Base-by-base conservation (phyloP, 2,888 invertebrate genomes). In the Schrankia costaestrigalis region DNA sequence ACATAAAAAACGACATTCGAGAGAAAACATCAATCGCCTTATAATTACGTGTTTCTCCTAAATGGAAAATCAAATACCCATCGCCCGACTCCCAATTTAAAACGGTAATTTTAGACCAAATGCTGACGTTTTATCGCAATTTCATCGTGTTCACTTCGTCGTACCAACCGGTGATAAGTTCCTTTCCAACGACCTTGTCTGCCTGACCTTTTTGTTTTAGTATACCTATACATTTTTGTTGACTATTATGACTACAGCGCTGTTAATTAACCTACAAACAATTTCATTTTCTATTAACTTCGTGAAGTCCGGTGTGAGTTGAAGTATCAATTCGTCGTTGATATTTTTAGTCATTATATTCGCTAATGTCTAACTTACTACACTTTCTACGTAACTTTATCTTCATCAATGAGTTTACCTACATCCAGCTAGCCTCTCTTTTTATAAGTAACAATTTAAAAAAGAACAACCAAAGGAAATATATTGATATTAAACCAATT, bases 131-230 rank as follows among this genome's bases (percentile, higher is more conserved):
- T 71, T 74, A 80, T 79, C 72, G 76, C 69, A 63, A 68, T 73
- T 69, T 67, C 68, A 73, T 69, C 74, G 72, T 71, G 66, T 69
- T 66, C 63, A 56, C 49, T 55, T 57, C 69, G n/a, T n/a, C n/a
- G 84, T 84, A 78, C 83, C 84, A 82, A 62, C 55, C 77, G 63
- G 78, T 63, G 81, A 74, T 73, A 69, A 68, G 73, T 75, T 70
- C 78, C 75, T 70, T 73, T 74, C 76, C 49, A 65, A 61, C 77
- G 81, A 75, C 85, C 85, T 85, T 84, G 83, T 41, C 52, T 40
- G 62, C 80, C 67, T 79, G 80, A 85, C 85, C 85, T 84, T 84
- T 79, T 70, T 64, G 70, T 73, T 74, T 71, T 63, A 63, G 43
- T 42, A 47, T 42, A 48, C 30, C 33, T 54, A 38, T 39, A 46